Evolutionary conservation across 2,113 vertebrate genomes (phyloP).

Genomic region (Spizaetus ornatus): DNA sequence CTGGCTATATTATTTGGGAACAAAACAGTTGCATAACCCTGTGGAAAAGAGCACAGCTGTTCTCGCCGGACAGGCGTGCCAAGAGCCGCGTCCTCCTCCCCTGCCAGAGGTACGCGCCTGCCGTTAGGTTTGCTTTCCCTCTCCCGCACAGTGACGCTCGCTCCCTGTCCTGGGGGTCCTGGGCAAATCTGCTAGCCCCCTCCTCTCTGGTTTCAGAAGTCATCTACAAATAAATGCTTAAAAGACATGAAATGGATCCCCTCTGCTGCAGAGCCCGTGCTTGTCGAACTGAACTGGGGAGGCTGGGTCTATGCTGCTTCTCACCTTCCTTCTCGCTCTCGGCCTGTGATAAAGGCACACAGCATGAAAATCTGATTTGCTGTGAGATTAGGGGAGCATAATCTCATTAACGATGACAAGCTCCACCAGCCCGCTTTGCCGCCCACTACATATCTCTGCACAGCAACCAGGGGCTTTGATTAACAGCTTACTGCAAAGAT

Average conservation of each 20-base stretch:
- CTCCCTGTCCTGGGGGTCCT: not conserved
- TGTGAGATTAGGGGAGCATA: constrained; percentile 36
- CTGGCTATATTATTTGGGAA: constrained; percentile 46
- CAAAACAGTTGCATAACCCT: constrained; percentile 42
- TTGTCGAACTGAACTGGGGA: not conserved
- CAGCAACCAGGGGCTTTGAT: not conserved
- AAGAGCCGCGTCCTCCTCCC: not conserved
- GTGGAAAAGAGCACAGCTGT: constrained; percentile 49
- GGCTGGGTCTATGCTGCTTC: not conserved
- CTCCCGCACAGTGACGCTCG: rapidly evolving
- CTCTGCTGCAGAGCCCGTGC: not conserved
- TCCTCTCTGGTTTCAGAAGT: not conserved
- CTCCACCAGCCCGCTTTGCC: not conserved
- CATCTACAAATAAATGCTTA: not conserved
- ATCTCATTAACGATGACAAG: constrained; percentile 33
- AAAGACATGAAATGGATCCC: not conserved
- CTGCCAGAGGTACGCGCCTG: not conserved
- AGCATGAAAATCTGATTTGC: constrained; percentile 38
- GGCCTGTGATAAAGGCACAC: not conserved
- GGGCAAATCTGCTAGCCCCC: not conserved
- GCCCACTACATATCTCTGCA: not conserved
- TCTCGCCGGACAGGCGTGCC: not conserved
- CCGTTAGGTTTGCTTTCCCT: not conserved
- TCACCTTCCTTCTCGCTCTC: not conserved
- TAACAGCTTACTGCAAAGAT: not conserved